phyloP scores from a whole-genome alignment of 2,888 invertebrate genomes.

The Ophion ellenae region DNA sequence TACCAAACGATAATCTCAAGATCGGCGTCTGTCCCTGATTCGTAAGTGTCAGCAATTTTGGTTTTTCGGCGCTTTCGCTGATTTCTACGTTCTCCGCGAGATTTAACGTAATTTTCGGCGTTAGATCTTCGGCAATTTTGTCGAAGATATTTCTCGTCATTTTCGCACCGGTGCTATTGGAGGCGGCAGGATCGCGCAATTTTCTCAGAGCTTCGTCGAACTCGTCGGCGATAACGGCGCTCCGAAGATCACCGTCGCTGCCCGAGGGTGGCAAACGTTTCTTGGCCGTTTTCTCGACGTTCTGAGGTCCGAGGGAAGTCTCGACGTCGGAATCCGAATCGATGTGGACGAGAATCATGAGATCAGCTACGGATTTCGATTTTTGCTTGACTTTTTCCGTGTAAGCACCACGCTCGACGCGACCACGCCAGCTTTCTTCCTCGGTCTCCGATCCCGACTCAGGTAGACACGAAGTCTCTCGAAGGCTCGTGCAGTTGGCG shows the following conservation, averaged over 20 bases:
- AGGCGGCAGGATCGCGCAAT: conserved; percentile 79
- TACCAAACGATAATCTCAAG: conserved; percentile 77
- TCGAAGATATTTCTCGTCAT: conserved; percentile 13
- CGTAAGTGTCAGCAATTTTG: conserved; percentile 76
- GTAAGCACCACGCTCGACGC: conserved; percentile 86
- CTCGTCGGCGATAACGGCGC: conserved; percentile 84
- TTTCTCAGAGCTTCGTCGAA: conserved; percentile 86
- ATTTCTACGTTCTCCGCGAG: conserved; percentile 6
- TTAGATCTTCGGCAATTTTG: not conserved
- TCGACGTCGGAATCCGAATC: conserved; percentile 87
- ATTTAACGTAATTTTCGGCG: not conserved
- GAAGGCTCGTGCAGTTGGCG: conserved; percentile 72
- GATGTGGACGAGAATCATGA: conserved; percentile 88
- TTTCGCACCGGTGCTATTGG: not conserved
- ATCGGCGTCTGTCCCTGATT: conserved; percentile 75
- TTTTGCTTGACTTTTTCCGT: conserved; percentile 88
- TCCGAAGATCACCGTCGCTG: conserved; percentile 86
- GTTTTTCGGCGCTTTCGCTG: conserved; percentile 56
- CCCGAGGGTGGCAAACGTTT: conserved; percentile 83
- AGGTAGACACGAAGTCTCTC: conserved; percentile 65
- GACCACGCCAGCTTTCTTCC: conserved; percentile 87
- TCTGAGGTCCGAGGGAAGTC: conserved; percentile 82
- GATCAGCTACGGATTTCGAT: conserved; percentile 88
- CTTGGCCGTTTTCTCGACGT: conserved; percentile 75
- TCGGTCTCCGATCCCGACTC: conserved; percentile 87